phyloP scores from a whole-genome alignment of 1,140 invertebrate genomes.

The Chironomus striatipennis region DNA sequence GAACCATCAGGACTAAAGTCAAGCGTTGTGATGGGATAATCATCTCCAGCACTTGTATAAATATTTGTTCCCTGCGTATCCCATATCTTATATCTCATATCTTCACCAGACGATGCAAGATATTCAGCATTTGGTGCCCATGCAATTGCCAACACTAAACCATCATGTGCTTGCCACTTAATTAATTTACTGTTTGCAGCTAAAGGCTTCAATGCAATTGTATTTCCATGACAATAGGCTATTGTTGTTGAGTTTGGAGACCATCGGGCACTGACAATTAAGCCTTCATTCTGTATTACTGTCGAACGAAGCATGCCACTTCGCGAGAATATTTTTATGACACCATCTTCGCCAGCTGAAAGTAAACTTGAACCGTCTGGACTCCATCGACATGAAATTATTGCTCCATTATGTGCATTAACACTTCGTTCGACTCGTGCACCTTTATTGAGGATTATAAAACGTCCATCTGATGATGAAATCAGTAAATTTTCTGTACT shows the following conservation, averaged over 20 bases:
- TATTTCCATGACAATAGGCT: conserved; percentile 73
- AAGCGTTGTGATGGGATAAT: conserved; percentile 85
- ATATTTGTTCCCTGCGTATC: conserved; percentile 80
- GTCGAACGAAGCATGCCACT: conserved; percentile 91
- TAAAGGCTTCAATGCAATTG: conserved; percentile 81
- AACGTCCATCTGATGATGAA: conserved; percentile 78
- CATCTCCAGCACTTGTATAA: conserved; percentile 70
- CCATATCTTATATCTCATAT: conserved; percentile 94
- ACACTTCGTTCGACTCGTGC: conserved; percentile 89
- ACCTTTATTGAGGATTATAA: conserved; percentile 68
- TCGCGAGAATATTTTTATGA: conserved; percentile 93
- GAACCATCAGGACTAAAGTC: conserved; percentile 86
- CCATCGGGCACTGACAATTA: conserved; percentile 80
- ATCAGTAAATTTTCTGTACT: conserved; percentile 77
- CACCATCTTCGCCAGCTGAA: conserved; percentile 93
- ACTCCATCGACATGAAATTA: conserved; percentile 79
- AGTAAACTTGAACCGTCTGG: conserved; percentile 84
- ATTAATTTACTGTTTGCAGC: conserved; percentile 79
- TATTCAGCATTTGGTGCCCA: conserved; percentile 85
- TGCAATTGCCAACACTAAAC: conserved; percentile 73
- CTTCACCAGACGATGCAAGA: conserved; percentile 90
- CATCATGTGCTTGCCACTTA: conserved; percentile 95
- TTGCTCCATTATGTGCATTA: conserved; percentile 87
- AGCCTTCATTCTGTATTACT: conserved; percentile 67
- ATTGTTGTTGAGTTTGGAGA: conserved; percentile 76